These are phyloP conservation scores for Pristionchus japonicus DNA, from an alignment of 2,888 invertebrate species.

Conservation along the genomic window DNA sequence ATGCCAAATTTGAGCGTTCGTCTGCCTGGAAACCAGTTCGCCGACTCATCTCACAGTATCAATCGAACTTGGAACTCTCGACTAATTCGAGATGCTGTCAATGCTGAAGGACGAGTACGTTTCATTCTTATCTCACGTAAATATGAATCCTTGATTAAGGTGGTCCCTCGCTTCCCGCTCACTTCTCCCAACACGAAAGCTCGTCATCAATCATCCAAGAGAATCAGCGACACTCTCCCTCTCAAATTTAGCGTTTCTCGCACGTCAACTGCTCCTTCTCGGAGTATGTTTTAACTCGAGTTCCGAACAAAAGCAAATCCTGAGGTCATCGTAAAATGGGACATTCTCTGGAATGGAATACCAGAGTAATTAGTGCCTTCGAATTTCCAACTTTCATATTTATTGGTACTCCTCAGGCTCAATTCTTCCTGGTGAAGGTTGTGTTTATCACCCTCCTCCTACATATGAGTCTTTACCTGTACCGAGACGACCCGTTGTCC, in stretches of 20 bases:
- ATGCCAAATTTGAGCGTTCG: too few species aligned
- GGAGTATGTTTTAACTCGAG: conserved; percentile 51
- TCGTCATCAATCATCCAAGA: conserved; percentile 53
- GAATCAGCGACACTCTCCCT: conserved; percentile 57
- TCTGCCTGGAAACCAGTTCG: conserved; percentile 19
- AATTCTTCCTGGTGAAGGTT: conserved; percentile 51
- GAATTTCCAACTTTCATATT: background rate
- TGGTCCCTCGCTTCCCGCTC: conserved; percentile 59
- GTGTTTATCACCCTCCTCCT: conserved; percentile 56
- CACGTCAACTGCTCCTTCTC: conserved; percentile 50
- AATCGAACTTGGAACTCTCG: conserved; percentile 56
- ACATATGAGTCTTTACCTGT: conserved; percentile 52
- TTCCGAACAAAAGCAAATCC: too few species aligned
- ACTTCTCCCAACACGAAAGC: conserved; percentile 61
- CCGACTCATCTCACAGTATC: conserved; percentile 48
- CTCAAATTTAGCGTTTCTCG: conserved; percentile 50
- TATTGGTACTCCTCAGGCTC: conserved; percentile 44
- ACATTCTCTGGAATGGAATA: too few species aligned
- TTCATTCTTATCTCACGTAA: background rate
- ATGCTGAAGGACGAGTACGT: conserved; percentile 26
- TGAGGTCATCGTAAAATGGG: too few species aligned
- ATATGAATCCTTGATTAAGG: background rate
- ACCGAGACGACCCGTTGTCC: background rate
- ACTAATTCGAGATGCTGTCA: conserved; percentile 11
- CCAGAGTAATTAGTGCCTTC: too few species aligned